These are phyloP conservation scores for Poliocrania exsul DNA, from an alignment of 2,797 vertebrate species.

Conservation along the genomic window DNA sequence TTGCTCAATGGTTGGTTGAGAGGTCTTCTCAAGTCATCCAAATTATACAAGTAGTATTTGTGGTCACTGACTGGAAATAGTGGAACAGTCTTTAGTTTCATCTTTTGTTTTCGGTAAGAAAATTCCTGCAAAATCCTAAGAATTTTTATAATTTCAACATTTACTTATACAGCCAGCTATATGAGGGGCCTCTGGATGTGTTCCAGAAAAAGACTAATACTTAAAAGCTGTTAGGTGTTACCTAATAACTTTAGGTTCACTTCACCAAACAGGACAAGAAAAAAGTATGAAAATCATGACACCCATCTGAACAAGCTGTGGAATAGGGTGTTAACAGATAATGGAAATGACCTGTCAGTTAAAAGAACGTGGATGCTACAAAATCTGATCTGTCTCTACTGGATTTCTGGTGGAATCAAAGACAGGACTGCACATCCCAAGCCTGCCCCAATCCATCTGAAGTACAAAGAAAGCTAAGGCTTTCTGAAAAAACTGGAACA, in stretches of 20 bases:
- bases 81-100: not conserved
- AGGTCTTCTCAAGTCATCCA: not conserved
- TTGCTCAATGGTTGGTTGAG: not conserved
- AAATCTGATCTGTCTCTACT: not conserved
- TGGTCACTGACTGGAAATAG: not conserved
- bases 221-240: not conserved
- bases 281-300: not conserved
- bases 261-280: not conserved
- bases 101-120: not conserved
- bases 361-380: not conserved
- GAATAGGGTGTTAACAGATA: not conserved
- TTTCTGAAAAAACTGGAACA: not conserved
- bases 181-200: not conserved
- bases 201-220: not conserved
- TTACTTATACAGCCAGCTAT: not conserved
- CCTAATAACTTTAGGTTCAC: not conserved
- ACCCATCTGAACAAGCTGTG: not conserved
- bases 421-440: not conserved
- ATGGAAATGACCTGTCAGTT: not conserved
- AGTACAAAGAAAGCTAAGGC: not conserved
- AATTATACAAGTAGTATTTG: not conserved
- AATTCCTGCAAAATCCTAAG: not conserved
- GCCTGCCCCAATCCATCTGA: accelerated
- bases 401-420: not conserved
- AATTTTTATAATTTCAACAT: not conserved